These are phyloP conservation scores for Macaria notata DNA, from an alignment of 2,888 invertebrate species.

Conservation along the genomic window DNA sequence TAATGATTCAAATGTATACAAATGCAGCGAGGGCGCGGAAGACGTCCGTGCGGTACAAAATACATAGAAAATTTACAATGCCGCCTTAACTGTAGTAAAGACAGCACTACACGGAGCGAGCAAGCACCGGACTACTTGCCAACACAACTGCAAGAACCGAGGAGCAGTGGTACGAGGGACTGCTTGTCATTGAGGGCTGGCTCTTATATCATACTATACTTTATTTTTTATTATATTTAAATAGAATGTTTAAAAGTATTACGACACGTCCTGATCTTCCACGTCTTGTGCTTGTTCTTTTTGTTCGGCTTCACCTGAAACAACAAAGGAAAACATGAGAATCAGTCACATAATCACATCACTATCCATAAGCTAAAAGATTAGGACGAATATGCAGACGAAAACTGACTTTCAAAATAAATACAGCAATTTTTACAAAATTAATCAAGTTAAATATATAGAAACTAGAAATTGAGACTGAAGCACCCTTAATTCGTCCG, in stretches of 20 bases:
- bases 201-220: constrained; percentile 79
- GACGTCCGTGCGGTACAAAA: constrained; percentile 73
- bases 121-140: constrained; percentile 53
- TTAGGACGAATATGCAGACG: too few relatives aligned
- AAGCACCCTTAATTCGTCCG: too few relatives aligned
- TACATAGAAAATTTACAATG: constrained; percentile 80
- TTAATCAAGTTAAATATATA: too few relatives aligned
- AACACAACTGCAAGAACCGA: constrained; percentile 41
- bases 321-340: not conserved
- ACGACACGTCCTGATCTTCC: constrained; percentile 98
- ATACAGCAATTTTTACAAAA: too few relatives aligned
- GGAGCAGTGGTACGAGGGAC: not conserved
- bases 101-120: too few relatives aligned
- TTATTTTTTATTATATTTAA: constrained; percentile 75
- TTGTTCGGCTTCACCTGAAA: constrained; percentile 93
- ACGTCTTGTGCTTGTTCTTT: constrained; percentile 96
- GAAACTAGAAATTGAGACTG: too few relatives aligned
- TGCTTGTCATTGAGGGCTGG: constrained; percentile 70
- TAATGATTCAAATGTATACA: constrained; percentile 63
- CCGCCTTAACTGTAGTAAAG: constrained; percentile 46
- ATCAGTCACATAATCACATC: too few relatives aligned
- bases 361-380: too few relatives aligned
- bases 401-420: too few relatives aligned
- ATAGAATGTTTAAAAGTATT: constrained; percentile 81
- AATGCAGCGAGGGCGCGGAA: constrained; percentile 55